These are phyloP conservation scores for Drosophila maculinotata DNA, from an alignment of 2,888 invertebrate genomes.

Conservation along the genomic window DNA sequence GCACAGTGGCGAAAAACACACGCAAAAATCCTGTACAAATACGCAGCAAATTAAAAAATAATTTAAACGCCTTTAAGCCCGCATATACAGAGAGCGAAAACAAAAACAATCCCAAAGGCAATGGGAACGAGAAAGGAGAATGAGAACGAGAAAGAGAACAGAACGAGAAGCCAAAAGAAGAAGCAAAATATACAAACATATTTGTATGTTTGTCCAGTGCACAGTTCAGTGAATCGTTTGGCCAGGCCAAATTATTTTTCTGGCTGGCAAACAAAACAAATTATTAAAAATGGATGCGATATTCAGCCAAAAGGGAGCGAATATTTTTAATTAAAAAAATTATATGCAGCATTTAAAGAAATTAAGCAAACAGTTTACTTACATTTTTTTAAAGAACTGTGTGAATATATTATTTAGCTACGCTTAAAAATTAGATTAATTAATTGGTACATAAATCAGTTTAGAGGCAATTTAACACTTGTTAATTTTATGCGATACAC, in stretches of 20 bases:
- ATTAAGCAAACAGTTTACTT: constrained; percentile 9
- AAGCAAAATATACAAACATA: too few species aligned
- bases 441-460: too few species aligned
- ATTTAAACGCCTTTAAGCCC: constrained; percentile 72
- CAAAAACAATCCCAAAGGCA: constrained; percentile 10
- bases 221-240: constrained; percentile 77
- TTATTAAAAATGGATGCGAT: constrained; percentile 75
- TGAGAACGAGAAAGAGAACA: constrained; percentile 12
- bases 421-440: too few species aligned
- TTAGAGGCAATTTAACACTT: too few species aligned
- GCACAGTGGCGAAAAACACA: constrained; percentile 3
- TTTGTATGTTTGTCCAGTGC: constrained; percentile 45
- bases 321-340: constrained; percentile 71
- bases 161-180: constrained; percentile 27
- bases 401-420: too few species aligned
- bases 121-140: not conserved
- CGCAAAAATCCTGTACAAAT: constrained; percentile 65
- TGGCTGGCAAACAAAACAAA: constrained; percentile 74
- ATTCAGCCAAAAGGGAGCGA: constrained; percentile 43
- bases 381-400: too few species aligned
- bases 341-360: constrained; percentile 25
- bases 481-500: too few species aligned
- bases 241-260: constrained; percentile 68
- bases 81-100: constrained; percentile 12
- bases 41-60: constrained; percentile 71